A percentile compares a stretch with the other conserved stretches of the same genome.
Conservation (phyloP, 2,888 invertebrate genomes). For the Eupithecia subumbrata region DNA sequence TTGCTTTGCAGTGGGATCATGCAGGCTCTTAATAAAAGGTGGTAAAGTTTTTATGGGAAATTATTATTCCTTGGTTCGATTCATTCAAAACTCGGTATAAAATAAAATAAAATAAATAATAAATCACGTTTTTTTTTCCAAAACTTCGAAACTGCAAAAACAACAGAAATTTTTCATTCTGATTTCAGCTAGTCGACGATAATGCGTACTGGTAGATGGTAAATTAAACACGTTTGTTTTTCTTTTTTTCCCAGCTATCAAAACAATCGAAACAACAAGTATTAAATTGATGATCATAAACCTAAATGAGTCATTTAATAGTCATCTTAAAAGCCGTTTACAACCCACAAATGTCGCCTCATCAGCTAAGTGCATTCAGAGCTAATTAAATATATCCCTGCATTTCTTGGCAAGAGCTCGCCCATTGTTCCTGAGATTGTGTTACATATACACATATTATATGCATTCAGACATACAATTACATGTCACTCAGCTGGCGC, state of each 20-base stretch:
- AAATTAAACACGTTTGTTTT: background rate
- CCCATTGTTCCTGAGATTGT: constrained; percentile 27
- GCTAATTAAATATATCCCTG: constrained; percentile 35
- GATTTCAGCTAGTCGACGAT: no score
- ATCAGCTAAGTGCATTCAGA: constrained; percentile 12
- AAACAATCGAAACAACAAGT: constrained; percentile 1
- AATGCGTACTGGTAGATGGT: background rate
- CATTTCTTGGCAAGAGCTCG: constrained; percentile 39
- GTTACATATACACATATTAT: background rate
- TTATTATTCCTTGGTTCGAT: no score
- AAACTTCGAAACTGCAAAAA: no score
- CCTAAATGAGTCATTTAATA: constrained; percentile 2
- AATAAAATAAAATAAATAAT: no score
- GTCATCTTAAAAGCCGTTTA: background rate
- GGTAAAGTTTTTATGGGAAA: no score
- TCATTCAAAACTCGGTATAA: no score
- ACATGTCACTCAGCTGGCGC: constrained; percentile 19
- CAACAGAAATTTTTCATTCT: no score
- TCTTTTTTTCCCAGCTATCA: background rate
- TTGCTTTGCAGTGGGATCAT: no score
- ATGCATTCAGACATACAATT: constrained; percentile 7
- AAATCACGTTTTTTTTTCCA: no score
- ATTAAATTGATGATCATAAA: background rate
- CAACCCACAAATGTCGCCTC: constrained; percentile 8
- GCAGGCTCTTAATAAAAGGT: no score